phyloP scores from a whole-genome alignment of 2,888 invertebrate species.

The Notodonta ziczac region DNA sequence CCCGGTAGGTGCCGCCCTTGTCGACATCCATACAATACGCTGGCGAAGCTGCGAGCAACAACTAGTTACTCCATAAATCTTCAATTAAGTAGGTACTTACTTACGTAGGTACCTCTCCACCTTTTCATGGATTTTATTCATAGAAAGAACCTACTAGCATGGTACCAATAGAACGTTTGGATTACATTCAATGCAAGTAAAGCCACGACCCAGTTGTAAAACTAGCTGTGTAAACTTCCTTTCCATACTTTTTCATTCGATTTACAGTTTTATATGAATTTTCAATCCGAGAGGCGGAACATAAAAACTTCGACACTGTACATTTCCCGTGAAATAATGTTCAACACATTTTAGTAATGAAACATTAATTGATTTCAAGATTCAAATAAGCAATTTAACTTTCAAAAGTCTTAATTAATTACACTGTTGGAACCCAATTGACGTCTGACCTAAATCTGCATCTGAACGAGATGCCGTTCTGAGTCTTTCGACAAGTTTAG shows the following conservation, averaged over 20 bases:
- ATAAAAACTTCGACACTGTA: background rate
- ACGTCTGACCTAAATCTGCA: conserved; percentile 78
- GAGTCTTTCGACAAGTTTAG: conserved; percentile 69
- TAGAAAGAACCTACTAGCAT: too few relatives aligned
- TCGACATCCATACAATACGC: too few relatives aligned
- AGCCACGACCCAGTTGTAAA: conserved; percentile 43
- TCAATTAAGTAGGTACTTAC: too few relatives aligned
- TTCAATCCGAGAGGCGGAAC: conserved; percentile 18
- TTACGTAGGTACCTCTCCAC: too few relatives aligned
- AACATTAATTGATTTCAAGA: too few relatives aligned
- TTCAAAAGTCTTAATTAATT: conserved; percentile 69
- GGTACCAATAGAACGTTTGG: conserved; percentile 22
- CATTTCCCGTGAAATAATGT: too few relatives aligned
- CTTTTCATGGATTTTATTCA: too few relatives aligned
- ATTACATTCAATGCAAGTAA: conserved; percentile 18
- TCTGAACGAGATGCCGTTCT: conserved; percentile 69
- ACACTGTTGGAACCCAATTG: conserved; percentile 73
- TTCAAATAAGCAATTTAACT: conserved; percentile 49
- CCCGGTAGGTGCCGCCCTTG: too few relatives aligned
- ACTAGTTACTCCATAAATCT: too few relatives aligned
- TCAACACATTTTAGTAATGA: too few relatives aligned
- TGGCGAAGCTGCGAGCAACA: too few relatives aligned
- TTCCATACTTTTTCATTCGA: conserved; percentile 29
- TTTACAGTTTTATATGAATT: conserved; percentile 31
- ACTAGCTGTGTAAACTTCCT: conserved; percentile 39